phyloP scores from a whole-genome alignment of 2,113 vertebrate genomes.

The Cygnus buccinator region DNA sequence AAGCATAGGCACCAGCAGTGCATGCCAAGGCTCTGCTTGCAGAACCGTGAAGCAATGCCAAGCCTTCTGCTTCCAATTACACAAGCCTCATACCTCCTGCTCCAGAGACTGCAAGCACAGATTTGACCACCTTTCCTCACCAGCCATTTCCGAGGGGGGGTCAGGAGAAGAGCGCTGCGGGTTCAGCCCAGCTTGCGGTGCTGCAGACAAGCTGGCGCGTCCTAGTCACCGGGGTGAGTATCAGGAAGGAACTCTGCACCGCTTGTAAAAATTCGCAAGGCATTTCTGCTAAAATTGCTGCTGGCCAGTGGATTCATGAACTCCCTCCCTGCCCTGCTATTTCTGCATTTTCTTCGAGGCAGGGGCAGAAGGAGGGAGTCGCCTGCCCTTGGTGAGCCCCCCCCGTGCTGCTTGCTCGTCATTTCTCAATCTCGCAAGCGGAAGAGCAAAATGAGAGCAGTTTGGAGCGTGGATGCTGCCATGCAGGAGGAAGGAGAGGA shows the following conservation, averaged over 20 bases:
- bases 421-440: background rate
- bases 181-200: background rate
- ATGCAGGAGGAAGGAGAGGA: background rate
- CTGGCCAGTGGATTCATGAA: accelerated
- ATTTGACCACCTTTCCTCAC: background rate
- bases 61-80: background rate
- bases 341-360: background rate
- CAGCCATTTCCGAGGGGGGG: accelerated
- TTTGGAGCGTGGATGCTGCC: background rate
- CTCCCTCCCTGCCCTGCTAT: background rate
- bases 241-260: background rate
- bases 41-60: background rate
- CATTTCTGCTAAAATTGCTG: accelerated
- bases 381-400: background rate
- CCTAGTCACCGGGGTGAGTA: background rate
- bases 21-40: background rate
- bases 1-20: background rate
- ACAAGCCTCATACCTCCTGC: background rate
- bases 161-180: accelerated
- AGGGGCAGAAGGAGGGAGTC: background rate
- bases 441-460: background rate
- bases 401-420: background rate
- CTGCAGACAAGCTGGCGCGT: accelerated
- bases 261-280: background rate
- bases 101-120: background rate